Conservation (phyloP, 1,140 invertebrate species). For the Drosophila hydei region DNA sequence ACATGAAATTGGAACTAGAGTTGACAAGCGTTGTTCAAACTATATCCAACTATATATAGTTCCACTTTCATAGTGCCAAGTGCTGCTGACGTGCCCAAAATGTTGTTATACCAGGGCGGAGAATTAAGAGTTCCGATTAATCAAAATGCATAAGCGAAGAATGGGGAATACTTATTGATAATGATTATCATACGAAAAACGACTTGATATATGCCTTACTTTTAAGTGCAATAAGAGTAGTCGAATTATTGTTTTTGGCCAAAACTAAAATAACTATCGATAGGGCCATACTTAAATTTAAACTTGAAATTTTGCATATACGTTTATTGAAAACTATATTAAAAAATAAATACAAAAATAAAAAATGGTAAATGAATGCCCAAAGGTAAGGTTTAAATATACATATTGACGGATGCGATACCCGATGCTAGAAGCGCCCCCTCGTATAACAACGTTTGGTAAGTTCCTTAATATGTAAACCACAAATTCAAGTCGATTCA, state of each 20-base stretch:
- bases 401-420: conserved; percentile 65
- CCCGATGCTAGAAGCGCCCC: conserved; percentile 60
- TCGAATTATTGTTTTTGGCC: conserved; percentile 23
- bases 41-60: conserved; percentile 14
- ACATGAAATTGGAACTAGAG: conserved; percentile 38
- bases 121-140: conserved; percentile 25
- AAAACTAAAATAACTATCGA: conserved; percentile 10
- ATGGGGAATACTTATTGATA: conserved; percentile 12
- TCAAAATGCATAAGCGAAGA: not conserved
- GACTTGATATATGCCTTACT: not conserved
- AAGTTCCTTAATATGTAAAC: conserved; percentile 78
- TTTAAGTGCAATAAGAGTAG: not conserved
- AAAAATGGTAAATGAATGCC: conserved; percentile 41
- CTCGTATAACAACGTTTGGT: conserved; percentile 83
- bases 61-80: conserved; percentile 45
- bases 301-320: conserved; percentile 47
- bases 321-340: conserved; percentile 28
- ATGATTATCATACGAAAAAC: not conserved
- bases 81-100: conserved; percentile 72
- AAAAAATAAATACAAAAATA: conserved; percentile 23
- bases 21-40: not conserved
- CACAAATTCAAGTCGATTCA: conserved; percentile 36
- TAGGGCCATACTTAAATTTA: conserved; percentile 30
- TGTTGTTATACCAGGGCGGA: conserved; percentile 66
- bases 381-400: conserved; percentile 78